Conservation (phyloP, 1,140 invertebrate genomes). For the Vollenhovia emeryi region DNA sequence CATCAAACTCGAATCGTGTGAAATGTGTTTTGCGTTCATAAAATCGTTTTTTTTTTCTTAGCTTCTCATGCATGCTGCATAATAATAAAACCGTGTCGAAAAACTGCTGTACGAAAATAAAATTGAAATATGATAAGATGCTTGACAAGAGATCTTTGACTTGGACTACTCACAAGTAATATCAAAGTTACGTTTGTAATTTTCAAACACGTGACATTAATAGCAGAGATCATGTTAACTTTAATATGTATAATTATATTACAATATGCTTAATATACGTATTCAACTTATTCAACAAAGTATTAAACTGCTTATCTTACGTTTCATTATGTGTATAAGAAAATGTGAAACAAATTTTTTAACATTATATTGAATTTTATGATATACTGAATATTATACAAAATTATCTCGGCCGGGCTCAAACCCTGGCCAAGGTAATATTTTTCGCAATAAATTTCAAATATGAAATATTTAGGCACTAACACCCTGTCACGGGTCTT, state of each 20-base stretch:
- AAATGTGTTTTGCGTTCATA: constrained; percentile 38
- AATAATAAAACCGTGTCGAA: constrained; percentile 24
- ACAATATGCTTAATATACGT: not conserved
- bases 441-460: no score
- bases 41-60: constrained; percentile 11
- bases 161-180: not conserved
- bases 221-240: not conserved
- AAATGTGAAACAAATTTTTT: not conserved
- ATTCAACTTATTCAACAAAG: not conserved
- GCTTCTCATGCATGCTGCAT: not conserved
- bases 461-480: no score
- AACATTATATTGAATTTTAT: no score
- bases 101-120: not conserved
- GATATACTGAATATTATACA: not conserved
- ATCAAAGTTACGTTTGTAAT: not conserved
- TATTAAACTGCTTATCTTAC: not conserved
- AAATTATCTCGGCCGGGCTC: not conserved
- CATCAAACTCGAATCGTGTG: not conserved
- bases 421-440: no score
- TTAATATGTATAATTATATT: not conserved
- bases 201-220: not conserved
- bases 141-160: not conserved
- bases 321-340: not conserved
- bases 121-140: not conserved
- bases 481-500: no score